A percentile compares a stretch with the other conserved stretches of the same genome.
Evolutionary conservation across 2,797 vertebrate genomes (phyloP).

Genomic region (Sebastes jordani): DNA sequence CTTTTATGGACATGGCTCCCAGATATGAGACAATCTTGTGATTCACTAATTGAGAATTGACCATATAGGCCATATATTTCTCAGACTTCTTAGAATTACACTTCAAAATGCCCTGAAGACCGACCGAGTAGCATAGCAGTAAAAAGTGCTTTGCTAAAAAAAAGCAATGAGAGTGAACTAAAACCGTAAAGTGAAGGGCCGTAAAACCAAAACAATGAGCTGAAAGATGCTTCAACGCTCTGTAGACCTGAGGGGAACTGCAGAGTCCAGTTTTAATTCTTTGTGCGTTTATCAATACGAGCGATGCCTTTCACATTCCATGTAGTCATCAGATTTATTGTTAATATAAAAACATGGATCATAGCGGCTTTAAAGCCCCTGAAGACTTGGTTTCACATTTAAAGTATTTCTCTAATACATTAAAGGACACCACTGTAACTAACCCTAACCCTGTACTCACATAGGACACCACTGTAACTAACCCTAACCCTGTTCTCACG

Average conservation of each 20-base stretch:
- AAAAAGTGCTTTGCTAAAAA: not conserved
- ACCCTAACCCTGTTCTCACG: too few relatives aligned
- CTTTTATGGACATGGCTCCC: not conserved
- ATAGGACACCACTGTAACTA: too few relatives aligned
- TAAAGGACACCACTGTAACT: too few relatives aligned
- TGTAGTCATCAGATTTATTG: not conserved
- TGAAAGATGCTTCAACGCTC: not conserved
- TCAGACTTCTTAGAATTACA: not conserved
- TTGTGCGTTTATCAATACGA: too few relatives aligned
- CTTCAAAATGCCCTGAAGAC: not conserved
- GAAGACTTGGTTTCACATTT: not conserved
- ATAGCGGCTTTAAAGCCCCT: not conserved
- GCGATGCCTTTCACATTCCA: not conserved
- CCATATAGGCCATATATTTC: not conserved
- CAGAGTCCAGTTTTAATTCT: too few relatives aligned
- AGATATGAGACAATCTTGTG: not conserved
- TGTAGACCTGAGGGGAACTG: not conserved
- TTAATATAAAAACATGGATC: not conserved
- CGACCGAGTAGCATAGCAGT: not conserved
- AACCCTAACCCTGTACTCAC: too few relatives aligned
- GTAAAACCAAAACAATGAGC: too few relatives aligned
- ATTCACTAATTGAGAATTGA: not conserved
- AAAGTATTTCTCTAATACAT: not conserved
- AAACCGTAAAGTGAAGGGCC: not conserved
- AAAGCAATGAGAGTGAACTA: not conserved